Base-by-base conservation (phyloP, 2,797 vertebrate species). In the Sebastolobus alascanus region DNA sequence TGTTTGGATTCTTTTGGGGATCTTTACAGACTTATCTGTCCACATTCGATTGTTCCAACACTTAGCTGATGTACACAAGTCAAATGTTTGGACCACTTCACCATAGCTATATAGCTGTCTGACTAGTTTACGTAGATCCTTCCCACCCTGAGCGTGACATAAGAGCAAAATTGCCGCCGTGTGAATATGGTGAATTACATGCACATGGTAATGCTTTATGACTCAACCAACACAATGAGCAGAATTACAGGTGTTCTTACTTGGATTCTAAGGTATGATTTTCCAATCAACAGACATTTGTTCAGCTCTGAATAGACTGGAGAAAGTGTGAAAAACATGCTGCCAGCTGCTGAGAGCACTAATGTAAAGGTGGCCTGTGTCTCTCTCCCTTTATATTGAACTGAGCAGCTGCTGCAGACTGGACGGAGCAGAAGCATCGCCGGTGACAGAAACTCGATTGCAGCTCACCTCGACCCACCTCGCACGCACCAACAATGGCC, bases 401-500 rank as follows among this genome's bases (percentile, higher is more conserved):
- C 5, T 4, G 55, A 80, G 52, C 73, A 79, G 79, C 77, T 68
- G 84, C 78, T 66, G 73, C 74, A 68, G 80, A n/a, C 22, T 13
- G n/a, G 64, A 50, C 31, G 13, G 71, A 77, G 59, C 65, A 37
- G 66, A 55, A 65, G 75, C 79, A 12, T 81, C 74, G 2, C n/a
- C 0, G 65, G 46, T 56, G 84, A 87, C 77, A 84, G 79, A 58
- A 87, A 83, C 73, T 86, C 59, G 52, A 83, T 81, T 40, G 77
- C 43, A 27, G 50, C 69, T 79, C 84, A 85, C 85, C 81, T 87
- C 84, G 2, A 31, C 56, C 76, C 38, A 64, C 77, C 72, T 63
- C 79, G 2, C 68, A 37, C 67, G 65, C 52, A 67, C 73, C 86
- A 66, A 84, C 77, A 79, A 66, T 6, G 25, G 46, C 50, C 73